Base-by-base conservation (phyloP, 2,888 invertebrate species). In the Lithophane ornitopus region DNA sequence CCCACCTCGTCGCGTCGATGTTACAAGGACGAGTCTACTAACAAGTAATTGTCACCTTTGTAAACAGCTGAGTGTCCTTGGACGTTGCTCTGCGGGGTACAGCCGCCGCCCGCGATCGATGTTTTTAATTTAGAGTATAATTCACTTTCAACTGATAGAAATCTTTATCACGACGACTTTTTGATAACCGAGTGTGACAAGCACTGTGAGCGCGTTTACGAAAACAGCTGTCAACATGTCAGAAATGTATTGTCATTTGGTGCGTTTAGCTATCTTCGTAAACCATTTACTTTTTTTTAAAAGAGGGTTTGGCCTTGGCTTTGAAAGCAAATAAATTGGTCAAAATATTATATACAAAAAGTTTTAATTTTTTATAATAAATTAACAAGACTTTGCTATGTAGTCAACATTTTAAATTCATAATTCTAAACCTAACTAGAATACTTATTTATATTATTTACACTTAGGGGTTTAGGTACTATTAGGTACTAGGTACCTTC, bases 61-160 rank as follows among this genome's bases (percentile, higher is more conserved):
- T 59, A 78, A 76, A 77, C 73, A 80, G 79, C 76, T 73, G 67
- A 74, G 73, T 87, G 90, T 87, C 90, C 91, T 92, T 92, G 91
- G 89, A 92, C 90, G 88, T 91, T 90, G 91, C 80, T 87, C 91
- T 75, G 76, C 68, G 73, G 85, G 85, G 82, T 83, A 85, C 74
- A 76, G 86, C 81, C 82, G 80, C 88, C 86, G 86, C 86, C 87
- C 84, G 84, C 86, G 88, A 89, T 87, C 87, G 89, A 86, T 87
- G 85, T 79, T 89, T 88, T 82, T 89, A 89, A 89, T 88, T 91
- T 88, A 87, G 78, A 87, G 85, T 73, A 77, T 83, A 81, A 79
- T 81, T 81, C 73, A 80, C 78, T 84, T 70, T 46, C 67, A 73
- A 76, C 70, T 87, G 85, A 79, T 82, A 77, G 77, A 83, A 85